A percentile compares a stretch with the other conserved stretches of the same genome.
These are phyloP conservation scores for Hydrotaea cyrtoneurina DNA, from an alignment of 2,888 invertebrate species.

Conservation along the genomic window DNA sequence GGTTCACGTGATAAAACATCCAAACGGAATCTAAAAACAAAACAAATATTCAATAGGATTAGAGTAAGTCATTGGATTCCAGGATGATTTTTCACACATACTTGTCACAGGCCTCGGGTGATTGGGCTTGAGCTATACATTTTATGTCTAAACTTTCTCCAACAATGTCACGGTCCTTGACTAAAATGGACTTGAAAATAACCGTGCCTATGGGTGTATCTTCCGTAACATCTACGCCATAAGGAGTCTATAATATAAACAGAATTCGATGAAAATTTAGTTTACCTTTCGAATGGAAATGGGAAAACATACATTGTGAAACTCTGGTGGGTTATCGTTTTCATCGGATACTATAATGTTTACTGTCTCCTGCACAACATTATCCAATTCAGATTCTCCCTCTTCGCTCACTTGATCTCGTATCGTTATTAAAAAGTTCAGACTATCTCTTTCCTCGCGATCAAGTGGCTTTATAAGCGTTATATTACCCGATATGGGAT, in stretches of 20 bases:
- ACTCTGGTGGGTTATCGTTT: constrained; percentile 92
- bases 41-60: constrained; percentile 11
- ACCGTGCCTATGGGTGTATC: constrained; percentile 88
- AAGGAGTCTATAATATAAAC: constrained; percentile 85
- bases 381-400: constrained; percentile 84
- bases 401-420: constrained; percentile 86
- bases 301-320: constrained; percentile 85
- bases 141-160: constrained; percentile 91
- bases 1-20: constrained; percentile 81
- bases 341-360: constrained; percentile 93
- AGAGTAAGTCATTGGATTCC: not conserved
- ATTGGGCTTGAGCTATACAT: constrained; percentile 82
- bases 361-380: constrained; percentile 88
- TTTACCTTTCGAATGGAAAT: not conserved
- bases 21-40: constrained; percentile 78
- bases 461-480: constrained; percentile 90
- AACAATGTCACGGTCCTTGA: constrained; percentile 90
- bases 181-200: constrained; percentile 86
- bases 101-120: constrained; percentile 79
- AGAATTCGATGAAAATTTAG: too few relatives aligned
- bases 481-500: constrained; percentile 89
- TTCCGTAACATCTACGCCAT: constrained; percentile 89
- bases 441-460: constrained; percentile 90
- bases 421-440: constrained; percentile 90
- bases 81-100: constrained; percentile 65